Base-by-base conservation (phyloP, 1,140 invertebrate genomes). In the Proales similis region DNA sequence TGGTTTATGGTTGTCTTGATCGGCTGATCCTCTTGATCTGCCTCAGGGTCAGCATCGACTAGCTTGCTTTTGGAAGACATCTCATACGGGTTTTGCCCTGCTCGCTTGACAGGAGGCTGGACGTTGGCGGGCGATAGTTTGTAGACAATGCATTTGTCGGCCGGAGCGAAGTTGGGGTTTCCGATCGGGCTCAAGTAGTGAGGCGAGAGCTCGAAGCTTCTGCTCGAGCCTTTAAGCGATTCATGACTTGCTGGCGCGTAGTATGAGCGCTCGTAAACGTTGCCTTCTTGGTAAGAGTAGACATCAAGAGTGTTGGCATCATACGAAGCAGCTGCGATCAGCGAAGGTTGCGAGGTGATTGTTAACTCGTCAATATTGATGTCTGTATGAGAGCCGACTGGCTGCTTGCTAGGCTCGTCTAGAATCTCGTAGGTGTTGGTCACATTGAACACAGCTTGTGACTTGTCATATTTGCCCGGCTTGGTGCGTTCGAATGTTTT, bases 271-370 rank as follows among this genome's bases (percentile, higher is more conserved):
- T 57, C 51, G 20, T 42, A 20, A 39, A 42, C 51, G 45, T 57
- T 57, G 9, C 39, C 19, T n/a, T 57, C 51, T 42, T 42, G 14
- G 20, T 57, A 57, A 2, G 51, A 57, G 11, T 57, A 57, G 12
- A 57, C 24, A 39, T 57, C 51, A n/a, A 29, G 24, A 22, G 51
- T 57, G 24, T 57, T 57, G 39, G 51, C 29, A 12, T 57, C 51
- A 12, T 57, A 57, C 22, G 51, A 38, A 6, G 48, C 27, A 12
- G 42, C 33, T 20, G 30, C n/a, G n/a, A n/a, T n/a, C n/a, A n/a
- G n/a, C n/a, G n/a, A n/a, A n/a, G n/a, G n/a, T n/a, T n/a, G n/a
- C n/a, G n/a, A n/a, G n/a, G n/a, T n/a, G n/a, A n/a, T n/a, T n/a
- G n/a, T n/a, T n/a, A n/a, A n/a, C n/a, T n/a, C n/a, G n/a, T n/a